phyloP scores from a whole-genome alignment of 2,113 vertebrate genomes.

The Pampusana beccarii region DNA sequence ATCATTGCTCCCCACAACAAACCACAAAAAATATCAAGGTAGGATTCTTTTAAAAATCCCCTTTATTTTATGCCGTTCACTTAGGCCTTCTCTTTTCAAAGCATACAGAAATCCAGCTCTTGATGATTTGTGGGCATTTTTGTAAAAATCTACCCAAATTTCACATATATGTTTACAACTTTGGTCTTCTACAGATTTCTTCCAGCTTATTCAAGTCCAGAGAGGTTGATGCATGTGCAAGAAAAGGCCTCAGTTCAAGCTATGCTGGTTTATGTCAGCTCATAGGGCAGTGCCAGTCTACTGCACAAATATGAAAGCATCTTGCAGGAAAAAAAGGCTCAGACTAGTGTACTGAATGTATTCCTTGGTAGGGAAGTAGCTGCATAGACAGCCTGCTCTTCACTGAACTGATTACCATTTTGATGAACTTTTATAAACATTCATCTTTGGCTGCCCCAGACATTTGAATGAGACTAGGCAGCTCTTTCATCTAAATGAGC shows the following conservation, averaged over 20 bases:
- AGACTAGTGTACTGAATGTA: background rate
- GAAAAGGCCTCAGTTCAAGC: background rate
- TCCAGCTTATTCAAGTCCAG: background rate
- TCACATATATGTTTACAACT: background rate
- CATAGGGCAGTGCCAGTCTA: background rate
- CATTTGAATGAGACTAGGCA: background rate
- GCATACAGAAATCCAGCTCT: background rate
- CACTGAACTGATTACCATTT: constrained; percentile 34
- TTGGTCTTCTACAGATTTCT: background rate
- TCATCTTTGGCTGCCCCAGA: background rate
- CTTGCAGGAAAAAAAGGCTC: background rate
- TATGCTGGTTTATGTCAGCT: background rate
- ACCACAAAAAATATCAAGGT: background rate
- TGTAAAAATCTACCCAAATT: background rate
- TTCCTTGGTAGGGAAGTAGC: background rate
- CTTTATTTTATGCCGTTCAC: background rate
- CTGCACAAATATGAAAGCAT: background rate
- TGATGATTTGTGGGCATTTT: background rate
- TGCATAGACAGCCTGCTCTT: background rate
- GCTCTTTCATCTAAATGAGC: constrained; percentile 61
- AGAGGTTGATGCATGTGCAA: background rate
- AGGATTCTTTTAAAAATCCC: background rate
- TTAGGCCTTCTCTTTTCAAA: background rate
- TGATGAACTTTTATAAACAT: constrained; percentile 30
- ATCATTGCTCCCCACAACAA: background rate